Evolutionary conservation across 2,888 invertebrate genomes (phyloP).

Genomic region (Brachylomia viminalis): DNA sequence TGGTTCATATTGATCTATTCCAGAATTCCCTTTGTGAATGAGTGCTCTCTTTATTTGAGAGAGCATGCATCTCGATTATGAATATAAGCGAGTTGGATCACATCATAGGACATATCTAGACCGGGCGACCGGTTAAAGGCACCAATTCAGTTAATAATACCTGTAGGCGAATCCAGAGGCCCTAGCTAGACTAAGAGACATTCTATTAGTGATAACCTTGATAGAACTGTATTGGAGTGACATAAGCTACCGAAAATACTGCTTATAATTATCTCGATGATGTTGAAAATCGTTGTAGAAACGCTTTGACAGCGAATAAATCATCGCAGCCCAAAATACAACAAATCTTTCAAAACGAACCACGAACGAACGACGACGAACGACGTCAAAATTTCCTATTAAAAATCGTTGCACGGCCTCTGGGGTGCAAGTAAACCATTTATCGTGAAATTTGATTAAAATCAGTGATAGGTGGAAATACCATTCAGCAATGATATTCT

Average conservation of each 20-base stretch:
- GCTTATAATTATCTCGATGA: neutral
- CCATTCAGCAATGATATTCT: too few species aligned
- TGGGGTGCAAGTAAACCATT: neutral
- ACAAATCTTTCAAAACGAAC: too few species aligned
- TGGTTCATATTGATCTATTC: neutral
- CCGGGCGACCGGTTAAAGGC: too few species aligned
- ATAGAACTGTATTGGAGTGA: neutral
- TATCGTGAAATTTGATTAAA: too few species aligned
- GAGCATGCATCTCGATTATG: neutral
- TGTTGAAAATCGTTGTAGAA: neutral
- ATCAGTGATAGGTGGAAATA: slow-evolving; percentile 26
- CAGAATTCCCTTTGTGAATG: neutral
- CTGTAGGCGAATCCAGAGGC: neutral
- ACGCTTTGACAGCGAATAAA: neutral
- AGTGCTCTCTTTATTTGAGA: neutral
- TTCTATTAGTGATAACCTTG: neutral
- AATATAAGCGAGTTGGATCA: neutral
- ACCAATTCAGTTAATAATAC: too few species aligned
- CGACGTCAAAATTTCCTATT: neutral
- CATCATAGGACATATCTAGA: too few species aligned
- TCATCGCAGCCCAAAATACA: neutral
- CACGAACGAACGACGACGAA: too few species aligned
- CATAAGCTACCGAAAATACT: neutral
- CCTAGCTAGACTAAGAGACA: neutral
- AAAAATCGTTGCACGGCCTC: slow-evolving; percentile 1